Evolutionary conservation across 2,888 invertebrate genomes (phyloP).

Genomic region (Acronicta alni): DNA sequence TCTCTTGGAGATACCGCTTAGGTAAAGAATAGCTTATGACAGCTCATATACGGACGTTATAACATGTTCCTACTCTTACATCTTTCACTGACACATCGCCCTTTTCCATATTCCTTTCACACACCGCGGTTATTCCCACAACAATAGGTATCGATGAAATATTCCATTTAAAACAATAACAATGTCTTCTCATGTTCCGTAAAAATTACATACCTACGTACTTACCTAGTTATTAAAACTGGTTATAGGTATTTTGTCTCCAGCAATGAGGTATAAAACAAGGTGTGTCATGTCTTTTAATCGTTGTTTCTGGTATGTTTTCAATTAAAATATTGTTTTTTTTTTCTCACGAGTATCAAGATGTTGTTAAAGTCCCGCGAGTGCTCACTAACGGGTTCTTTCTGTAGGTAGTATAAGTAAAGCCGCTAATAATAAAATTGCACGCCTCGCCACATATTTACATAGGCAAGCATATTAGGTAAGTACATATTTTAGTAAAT

Average conservation of each 20-base stretch:
- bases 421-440: too few relatives aligned
- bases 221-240: neutral
- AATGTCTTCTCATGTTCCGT: neutral
- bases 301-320: too few relatives aligned
- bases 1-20: neutral
- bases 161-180: constrained; percentile 14
- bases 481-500: too few relatives aligned
- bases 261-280: neutral
- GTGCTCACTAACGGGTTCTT: too few relatives aligned
- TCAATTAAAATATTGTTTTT: too few relatives aligned
- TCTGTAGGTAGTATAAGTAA: too few relatives aligned
- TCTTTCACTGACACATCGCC: constrained; percentile 14
- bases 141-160: constrained; percentile 1
- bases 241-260: neutral
- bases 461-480: too few relatives aligned
- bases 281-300: too few relatives aligned
- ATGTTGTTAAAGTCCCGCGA: too few relatives aligned
- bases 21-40: neutral
- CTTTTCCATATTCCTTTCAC: constrained; percentile 1
- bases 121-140: constrained; percentile 7
- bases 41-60: constrained; percentile 9
- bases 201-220: neutral
- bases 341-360: too few relatives aligned
- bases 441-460: too few relatives aligned
- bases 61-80: constrained; percentile 7